Conservation (phyloP, 64 coral and sea anemone species). For the Cladopsammia gracilis region DNA sequence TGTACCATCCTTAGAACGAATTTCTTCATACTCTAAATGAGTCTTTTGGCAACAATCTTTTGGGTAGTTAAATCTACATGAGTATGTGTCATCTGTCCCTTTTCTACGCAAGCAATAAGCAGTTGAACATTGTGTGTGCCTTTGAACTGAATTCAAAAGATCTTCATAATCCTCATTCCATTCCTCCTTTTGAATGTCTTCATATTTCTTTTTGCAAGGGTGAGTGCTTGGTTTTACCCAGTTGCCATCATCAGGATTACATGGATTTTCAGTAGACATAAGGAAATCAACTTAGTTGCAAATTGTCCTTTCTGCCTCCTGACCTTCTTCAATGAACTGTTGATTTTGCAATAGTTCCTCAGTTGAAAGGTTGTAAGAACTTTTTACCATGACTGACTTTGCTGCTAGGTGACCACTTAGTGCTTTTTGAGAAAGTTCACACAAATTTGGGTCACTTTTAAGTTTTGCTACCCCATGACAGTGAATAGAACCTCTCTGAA, state of each 20-base stretch:
- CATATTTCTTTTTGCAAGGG: constrained; percentile 20
- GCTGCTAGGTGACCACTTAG: not conserved
- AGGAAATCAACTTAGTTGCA: constrained; percentile 60
- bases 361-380: not conserved
- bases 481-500: constrained; percentile 47
- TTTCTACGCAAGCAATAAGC: constrained; percentile 14
- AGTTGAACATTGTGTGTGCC: constrained; percentile 47
- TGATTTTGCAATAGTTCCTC: not conserved
- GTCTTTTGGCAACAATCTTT: constrained; percentile 47
- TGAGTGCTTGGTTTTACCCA: constrained; percentile 42
- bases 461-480: constrained; percentile 41
- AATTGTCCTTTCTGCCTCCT: constrained; percentile 10
- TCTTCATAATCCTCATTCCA: constrained; percentile 38
- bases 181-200: not conserved
- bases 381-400: not conserved
- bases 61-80: constrained; percentile 65
- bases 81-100: not conserved
- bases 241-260: constrained; percentile 14
- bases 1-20: constrained; percentile 51
- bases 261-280: constrained; percentile 31
- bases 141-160: constrained; percentile 50
- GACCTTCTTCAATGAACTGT: not conserved
- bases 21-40: constrained; percentile 45
- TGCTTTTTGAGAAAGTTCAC: constrained; percentile 42
- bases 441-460: constrained; percentile 25